These are phyloP conservation scores for Drosophila pachea DNA, from an alignment of 1,140 invertebrate genomes.

Conservation along the genomic window DNA sequence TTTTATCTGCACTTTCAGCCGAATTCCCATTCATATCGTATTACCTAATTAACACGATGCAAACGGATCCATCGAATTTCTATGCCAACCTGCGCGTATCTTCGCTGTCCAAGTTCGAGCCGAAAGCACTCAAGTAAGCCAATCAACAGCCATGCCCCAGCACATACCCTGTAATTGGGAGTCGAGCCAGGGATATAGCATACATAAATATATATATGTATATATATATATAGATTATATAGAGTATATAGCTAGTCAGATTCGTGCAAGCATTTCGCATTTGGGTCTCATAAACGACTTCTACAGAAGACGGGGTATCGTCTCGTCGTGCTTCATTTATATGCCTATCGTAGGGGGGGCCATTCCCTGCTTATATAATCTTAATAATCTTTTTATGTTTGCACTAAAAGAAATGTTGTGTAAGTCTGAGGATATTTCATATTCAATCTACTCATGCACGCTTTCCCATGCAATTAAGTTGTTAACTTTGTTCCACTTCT, in stretches of 20 bases:
- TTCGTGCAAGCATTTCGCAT: no score
- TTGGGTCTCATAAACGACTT: no score
- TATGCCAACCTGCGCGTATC: conserved; percentile 89
- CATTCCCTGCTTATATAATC: background rate
- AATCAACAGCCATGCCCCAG: background rate
- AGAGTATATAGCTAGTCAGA: no score
- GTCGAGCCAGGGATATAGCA: no score
- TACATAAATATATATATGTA: background rate
- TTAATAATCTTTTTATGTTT: background rate
- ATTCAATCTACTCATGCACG: background rate
- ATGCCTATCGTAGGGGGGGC: no score
- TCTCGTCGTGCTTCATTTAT: no score
- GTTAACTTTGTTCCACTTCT: background rate
- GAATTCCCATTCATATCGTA: conserved; percentile 95
- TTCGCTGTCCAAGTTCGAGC: conserved; percentile 90
- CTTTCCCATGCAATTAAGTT: conserved; percentile 19
- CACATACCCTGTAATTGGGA: conserved; percentile 7
- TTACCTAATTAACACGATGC: conserved; percentile 91
- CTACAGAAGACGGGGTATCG: no score
- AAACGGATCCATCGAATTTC: conserved; percentile 90
- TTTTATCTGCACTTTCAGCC: conserved; percentile 80
- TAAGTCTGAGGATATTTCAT: background rate
- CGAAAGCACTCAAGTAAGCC: conserved; percentile 80
- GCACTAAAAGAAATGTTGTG: background rate
- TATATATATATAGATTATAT: background rate